Base-by-base conservation (phyloP, 2,888 invertebrate species). In the Corbicula japonica region DNA sequence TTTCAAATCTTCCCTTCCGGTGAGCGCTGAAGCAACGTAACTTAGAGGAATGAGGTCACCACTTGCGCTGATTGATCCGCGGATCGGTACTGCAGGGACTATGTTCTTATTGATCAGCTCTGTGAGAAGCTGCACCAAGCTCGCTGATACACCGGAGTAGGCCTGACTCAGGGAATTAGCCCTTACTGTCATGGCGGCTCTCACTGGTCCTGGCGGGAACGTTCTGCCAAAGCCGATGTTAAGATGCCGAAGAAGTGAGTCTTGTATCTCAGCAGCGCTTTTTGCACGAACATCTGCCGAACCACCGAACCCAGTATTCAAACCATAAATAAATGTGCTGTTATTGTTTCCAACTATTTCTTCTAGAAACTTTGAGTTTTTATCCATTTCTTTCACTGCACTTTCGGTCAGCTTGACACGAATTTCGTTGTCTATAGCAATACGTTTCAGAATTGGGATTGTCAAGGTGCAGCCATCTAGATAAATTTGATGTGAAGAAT, bases 1-100 rank as follows among this genome's bases (percentile, higher is more conserved):
- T 46, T 68, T 71, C 18, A 75, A n/a, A n/a, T n/a, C n/a, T n/a
- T n/a, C n/a, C n/a, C n/a, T n/a, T n/a, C n/a, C n/a, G n/a, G n/a
- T n/a, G 58, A 88, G 83, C 38, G 76, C 69, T 8, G 86, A 80
- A 4, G 88, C 87, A 30, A 88, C 83, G 69, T 88, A 88, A 0
- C 87, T 80, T 26, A 81, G 70, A 1, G 86, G 87, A 80, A 88
- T 80, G 21, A 88, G 80, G 66, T 88, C 88, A 12, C 88, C 88
- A 54, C 87, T 88, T 41, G 88, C 86, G 48, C 86, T 85, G 46
- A 88, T 72, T 1, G 86, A 80, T 12, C 88, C 88, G 41, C 87
- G 34, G 41, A 81, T 68, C 1, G 88, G 88, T 6, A 87, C 84
- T 0, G 75, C 52, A 0, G 88, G 88, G 5, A 81, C 61, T 23